Evolutionary conservation across 2,888 invertebrate species (phyloP), one percentile per base, ranked within the genome.

Genomic region (Odontomyia ornata): DNA sequence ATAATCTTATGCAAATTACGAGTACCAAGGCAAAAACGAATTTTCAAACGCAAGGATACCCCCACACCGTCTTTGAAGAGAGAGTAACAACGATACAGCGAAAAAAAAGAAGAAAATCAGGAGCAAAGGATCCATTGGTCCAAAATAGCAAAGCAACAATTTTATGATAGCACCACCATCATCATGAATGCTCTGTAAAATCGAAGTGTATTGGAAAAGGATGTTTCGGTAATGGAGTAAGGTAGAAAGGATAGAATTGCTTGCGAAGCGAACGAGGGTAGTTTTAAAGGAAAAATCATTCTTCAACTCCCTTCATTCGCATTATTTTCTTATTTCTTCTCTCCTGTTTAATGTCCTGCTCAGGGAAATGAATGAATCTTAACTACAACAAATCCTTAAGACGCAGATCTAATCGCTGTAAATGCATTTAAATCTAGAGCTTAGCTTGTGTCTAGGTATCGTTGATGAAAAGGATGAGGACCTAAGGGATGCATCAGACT

Each of bases 1-100:
- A 79, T 79, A 77, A 79, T 71, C 77, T 79, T 79, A 79, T 79
- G 78, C 78, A 77, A 79, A 79, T 79, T 77, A 62, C 21, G 43
- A 36, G 36, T 36, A 9, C 36, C 36, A 36, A 5, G 36, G 9
- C 36, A 36, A 73, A 57, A 76, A 78, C 76, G 76, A 78, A 76
- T 78, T 78, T 78, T 67, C 76, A 71, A 65, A 56, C 76, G 76
- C 62, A 56, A n/a, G 46, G 65, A 73, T 36, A 36, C 23, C 47
- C 47, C n/a, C 21, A 18, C n/a, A 21, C 21, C 21, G 25, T 4
- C 13, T 3, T 36, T 47, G 46, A n/a, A 52, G 15, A 23, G 13
- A 5, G 9, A 36, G 9, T 5, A 36, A 36, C 3, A 36, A 36
- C 36, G 36, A 36, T 9, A 28, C 43, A 43, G n/a, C 28, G 13